phyloP scores from a whole-genome alignment of 2,888 invertebrate genomes.

The Pheosia gnoma region DNA sequence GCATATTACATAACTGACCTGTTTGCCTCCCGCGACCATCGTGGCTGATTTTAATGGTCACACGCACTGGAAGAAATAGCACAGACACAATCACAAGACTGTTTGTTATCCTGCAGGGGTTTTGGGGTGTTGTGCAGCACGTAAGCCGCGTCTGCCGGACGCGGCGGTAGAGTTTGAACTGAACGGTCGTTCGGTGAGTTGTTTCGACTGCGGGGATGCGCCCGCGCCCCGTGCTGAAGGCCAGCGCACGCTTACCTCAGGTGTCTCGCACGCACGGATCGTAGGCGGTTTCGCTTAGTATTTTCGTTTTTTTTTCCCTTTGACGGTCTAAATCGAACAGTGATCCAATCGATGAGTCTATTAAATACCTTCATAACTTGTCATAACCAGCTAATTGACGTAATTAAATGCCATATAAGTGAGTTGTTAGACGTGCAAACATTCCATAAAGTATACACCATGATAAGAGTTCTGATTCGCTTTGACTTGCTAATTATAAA shows the following conservation, averaged over 20 bases:
- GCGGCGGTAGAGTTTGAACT: conserved; percentile 80
- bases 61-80: conserved; percentile 65
- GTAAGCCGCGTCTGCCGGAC: conserved; percentile 78
- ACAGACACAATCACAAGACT: conserved; percentile 58
- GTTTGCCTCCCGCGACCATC: conserved; percentile 83
- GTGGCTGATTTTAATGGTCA: conserved; percentile 56
- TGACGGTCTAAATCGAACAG: conserved; percentile 52
- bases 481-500: conserved; percentile 17
- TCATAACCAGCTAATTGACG: conserved; percentile 8
- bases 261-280: conserved; percentile 28
- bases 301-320: conserved; percentile 38
- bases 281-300: conserved; percentile 47
- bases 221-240: conserved; percentile 60
- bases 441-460: conserved; percentile 9
- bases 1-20: conserved; percentile 62
- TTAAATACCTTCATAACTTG: conserved; percentile 24
- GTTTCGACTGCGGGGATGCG: conserved; percentile 50
- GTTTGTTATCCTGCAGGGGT: conserved; percentile 35
- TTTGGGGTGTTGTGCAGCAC: conserved; percentile 50
- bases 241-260: conserved; percentile 40
- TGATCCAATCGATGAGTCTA: conserved; percentile 55
- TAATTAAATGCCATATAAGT: conserved; percentile 20
- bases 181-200: conserved; percentile 52
- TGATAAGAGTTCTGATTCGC: conserved; percentile 13
- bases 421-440: conserved; percentile 20